Evolutionary conservation across 2,797 vertebrate genomes (phyloP), one percentile per base, ranked within the genome.

Genomic region (Chaenodraco wilsoni): DNA sequence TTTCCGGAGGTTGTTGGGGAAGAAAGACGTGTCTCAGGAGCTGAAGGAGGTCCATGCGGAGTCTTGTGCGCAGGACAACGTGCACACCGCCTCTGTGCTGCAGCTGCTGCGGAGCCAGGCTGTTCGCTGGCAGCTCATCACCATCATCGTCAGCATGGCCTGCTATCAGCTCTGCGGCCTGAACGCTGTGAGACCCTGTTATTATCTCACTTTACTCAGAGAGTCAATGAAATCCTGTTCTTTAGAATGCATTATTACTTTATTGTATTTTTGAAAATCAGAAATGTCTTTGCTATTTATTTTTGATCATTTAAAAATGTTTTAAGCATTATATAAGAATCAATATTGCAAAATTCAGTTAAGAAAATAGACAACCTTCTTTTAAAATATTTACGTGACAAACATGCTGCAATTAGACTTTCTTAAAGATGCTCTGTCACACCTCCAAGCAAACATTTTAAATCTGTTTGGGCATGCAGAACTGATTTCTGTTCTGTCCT

Each of bases 81-180:
- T 92, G 15, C 89, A 65, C 7, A 68, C 91, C 0, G 90, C 89
- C 40, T 96, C 96, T 0, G 69, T 96, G 5, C 51, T 92, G 0
- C 91, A 97, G 81, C 94, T 99, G 43, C 83, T 97, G 66, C 85
- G 79, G 45, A 94, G 62, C 0, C 93, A 69, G 0, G 79, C 83
- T 0, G 93, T 94, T n/a, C 95, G 94, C 46, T 97, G 96, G 95
- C 97, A 99, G 91, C 85, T 97, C 65, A 63, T 96, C 86, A 99
- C 97, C 0, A 89, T 96, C 54, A 65, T 96, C 0, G 15, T 96
- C 88, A 95, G 94, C 82, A 99, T 98, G 98, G 95, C 93, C 81
- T 96, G 95, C 86, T 98, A 98, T 88, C 98, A 99, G 91, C 96
- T 99, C 45, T 98, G 97, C 6, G 97, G 97, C 51, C 94, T 99